Evolutionary conservation across 2,888 invertebrate genomes (phyloP), one percentile per base, ranked within the genome.

Genomic region (Parnassius apollo): DNA sequence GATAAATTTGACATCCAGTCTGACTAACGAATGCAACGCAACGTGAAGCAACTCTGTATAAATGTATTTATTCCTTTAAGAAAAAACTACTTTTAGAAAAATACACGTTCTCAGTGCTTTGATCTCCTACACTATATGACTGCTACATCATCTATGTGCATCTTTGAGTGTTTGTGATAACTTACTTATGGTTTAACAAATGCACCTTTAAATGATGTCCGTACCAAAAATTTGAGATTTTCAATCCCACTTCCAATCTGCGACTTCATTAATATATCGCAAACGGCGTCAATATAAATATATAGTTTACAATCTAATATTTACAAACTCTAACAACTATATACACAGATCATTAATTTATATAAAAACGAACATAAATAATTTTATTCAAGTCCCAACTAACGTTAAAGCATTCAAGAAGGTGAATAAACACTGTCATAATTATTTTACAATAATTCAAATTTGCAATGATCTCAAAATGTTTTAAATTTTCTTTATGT

Each of bases 81-180:
- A 85, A 83, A 35, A 81, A 75, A 77, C 85, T 86, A 87, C 80
- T 66, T 77, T 75, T 88, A 91, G 83, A 91, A 91, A 91, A 90
- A 91, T 91, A 91, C 91, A 91, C 91, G 91, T 89, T 85, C 85
- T 81, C 77, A 89, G 91, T 91, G 90, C 86, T 87, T 91, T 90
- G 78, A 77, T 74, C 70, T 71, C 73, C 80, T 83, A 82, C 72
- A 71, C 76, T 81, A 81, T 81, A 81, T 75, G 68, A 70, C 72
- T 71, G 63, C 61, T 57, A 61, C 45, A 18, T 59, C 7, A 42
- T 18, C 13, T 51, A 56, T 45, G 49, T 56, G 55, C 55, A 56
- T 57, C 59, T 49, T 59, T 57, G 62, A 58, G 63, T 59, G 50
- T 71, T 72, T 75, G 77, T 81, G 78, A 75, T 70, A 67, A 76